Percentiles rank a stretch among this genome's conserved stretches.
phyloP scores from a whole-genome alignment of 1,140 invertebrate genomes.

The Pseudomyrmex dendroicus region DNA sequence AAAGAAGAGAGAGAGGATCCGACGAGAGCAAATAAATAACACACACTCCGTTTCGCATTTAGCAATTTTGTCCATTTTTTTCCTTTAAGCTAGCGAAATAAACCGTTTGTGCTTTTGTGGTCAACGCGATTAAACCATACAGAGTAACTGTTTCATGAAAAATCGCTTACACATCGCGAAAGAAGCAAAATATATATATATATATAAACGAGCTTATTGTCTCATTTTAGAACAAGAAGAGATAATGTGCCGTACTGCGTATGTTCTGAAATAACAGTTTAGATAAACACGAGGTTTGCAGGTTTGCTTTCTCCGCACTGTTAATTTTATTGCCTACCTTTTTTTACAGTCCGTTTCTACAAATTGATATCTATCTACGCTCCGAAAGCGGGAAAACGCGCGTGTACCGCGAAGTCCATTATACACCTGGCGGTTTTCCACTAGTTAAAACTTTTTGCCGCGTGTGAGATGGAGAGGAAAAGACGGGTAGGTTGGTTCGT shows the following conservation, averaged over 20 bases:
- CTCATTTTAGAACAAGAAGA: constrained; percentile 1
- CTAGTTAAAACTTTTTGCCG: constrained; percentile 17
- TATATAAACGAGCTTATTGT: too few relatives aligned
- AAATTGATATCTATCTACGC: constrained; percentile 21
- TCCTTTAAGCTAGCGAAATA: not conserved
- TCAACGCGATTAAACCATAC: not conserved
- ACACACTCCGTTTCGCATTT: constrained; percentile 13
- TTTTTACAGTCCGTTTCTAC: constrained; percentile 31
- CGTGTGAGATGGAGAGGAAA: not conserved
- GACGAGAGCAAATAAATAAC: not conserved
- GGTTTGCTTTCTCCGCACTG: not conserved
- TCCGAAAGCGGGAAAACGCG: constrained; percentile 17
- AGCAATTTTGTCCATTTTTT: not conserved
- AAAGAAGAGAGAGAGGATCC: constrained; percentile 38
- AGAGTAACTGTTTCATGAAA: not conserved
- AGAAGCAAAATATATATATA: not conserved
- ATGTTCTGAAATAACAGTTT: constrained; percentile 3
- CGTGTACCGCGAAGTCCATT: constrained; percentile 40
- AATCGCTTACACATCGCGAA: not conserved
- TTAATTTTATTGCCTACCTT: constrained; percentile 42
- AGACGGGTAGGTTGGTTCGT: constrained; percentile 24
- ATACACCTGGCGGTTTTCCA: constrained; percentile 25
- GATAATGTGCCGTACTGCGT: not conserved
- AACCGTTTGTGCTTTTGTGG: not conserved
- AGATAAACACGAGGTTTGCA: not conserved